These are phyloP conservation scores for Daubentonia madagascariensis DNA, from an alignment of 2,113 vertebrate genomes.

Conservation along the genomic window DNA sequence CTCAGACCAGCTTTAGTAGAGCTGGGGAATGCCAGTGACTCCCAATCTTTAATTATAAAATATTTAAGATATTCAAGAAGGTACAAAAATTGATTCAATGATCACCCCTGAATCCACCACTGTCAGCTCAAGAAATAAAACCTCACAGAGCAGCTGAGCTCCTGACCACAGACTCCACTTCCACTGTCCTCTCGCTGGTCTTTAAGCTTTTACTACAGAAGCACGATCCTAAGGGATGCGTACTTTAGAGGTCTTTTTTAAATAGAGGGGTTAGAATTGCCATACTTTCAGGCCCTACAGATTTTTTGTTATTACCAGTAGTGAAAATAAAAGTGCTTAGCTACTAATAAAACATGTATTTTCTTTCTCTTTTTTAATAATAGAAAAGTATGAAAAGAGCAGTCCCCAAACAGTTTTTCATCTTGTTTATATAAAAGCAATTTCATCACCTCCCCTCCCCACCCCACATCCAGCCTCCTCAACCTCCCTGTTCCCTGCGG, in stretches of 20 bases:
- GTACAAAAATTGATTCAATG: too few relatives aligned
- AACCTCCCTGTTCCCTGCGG: neutral
- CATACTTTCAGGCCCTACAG: neutral
- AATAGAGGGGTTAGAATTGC: neutral
- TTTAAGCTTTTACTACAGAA: neutral
- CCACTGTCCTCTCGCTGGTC: fast-evolving
- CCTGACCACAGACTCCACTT: neutral
- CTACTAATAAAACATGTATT: neutral
- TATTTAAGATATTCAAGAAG: neutral
- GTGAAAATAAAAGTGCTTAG: neutral
- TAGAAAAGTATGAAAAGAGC: neutral
- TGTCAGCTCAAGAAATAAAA: neutral
- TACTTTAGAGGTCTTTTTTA: neutral
- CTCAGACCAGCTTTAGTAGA: neutral
- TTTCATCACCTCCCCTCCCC: neutral
- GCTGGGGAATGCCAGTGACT: neutral
- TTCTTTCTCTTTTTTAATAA: neutral
- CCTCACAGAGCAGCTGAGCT: neutral
- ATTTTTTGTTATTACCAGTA: neutral
- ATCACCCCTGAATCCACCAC: neutral
- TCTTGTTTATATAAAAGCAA: neutral
- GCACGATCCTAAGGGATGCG: neutral
- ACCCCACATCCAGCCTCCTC: neutral
- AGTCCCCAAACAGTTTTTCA: neutral
- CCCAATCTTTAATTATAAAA: neutral